A percentile compares a stretch with the other conserved stretches of the same genome.
Evolutionary conservation across 2,797 vertebrate species (phyloP).

Genomic region (Sardinella longiceps): DNA sequence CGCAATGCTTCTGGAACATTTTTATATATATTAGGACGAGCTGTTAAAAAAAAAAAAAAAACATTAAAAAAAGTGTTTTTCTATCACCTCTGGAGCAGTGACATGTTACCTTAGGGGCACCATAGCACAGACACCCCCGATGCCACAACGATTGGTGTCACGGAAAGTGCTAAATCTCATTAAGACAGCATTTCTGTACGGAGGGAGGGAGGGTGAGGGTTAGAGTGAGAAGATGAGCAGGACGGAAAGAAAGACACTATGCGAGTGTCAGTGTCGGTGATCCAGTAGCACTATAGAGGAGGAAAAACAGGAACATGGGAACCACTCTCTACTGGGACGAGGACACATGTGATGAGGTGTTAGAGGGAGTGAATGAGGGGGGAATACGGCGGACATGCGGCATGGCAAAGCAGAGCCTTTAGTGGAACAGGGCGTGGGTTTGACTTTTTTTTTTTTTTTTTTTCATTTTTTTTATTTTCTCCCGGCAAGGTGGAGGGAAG

Average conservation of each 20-base stretch:
- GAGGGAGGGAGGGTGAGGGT: not conserved
- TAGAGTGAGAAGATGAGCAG: not conserved
- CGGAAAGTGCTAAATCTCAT: not conserved
- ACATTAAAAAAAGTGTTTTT: not conserved
- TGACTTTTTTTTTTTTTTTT: too few species aligned
- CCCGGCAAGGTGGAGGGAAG: constrained; percentile 21
- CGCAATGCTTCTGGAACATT: not conserved
- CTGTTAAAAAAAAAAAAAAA: not conserved
- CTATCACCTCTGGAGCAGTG: not conserved
- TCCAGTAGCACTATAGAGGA: not conserved
- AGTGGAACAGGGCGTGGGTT: constrained; percentile 23
- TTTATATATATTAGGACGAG: not conserved
- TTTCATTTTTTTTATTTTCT: not conserved
- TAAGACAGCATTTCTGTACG: constrained; percentile 21
- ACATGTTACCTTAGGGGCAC: not conserved
- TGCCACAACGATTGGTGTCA: constrained; percentile 16
- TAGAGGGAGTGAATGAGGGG: not conserved
- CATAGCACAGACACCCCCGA: constrained; percentile 1
- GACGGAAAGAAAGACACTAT: not conserved
- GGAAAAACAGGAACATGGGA: not conserved
- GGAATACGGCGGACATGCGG: constrained; percentile 55
- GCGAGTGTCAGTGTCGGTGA: not conserved
- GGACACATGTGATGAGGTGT: not conserved
- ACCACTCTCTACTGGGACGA: not conserved
- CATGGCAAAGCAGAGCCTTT: constrained; percentile 69